A percentile compares a stretch with the other conserved stretches of the same genome.
These are phyloP conservation scores for Coranthus polyacanthus DNA, from an alignment of 2,797 vertebrate species.

Conservation along the genomic window DNA sequence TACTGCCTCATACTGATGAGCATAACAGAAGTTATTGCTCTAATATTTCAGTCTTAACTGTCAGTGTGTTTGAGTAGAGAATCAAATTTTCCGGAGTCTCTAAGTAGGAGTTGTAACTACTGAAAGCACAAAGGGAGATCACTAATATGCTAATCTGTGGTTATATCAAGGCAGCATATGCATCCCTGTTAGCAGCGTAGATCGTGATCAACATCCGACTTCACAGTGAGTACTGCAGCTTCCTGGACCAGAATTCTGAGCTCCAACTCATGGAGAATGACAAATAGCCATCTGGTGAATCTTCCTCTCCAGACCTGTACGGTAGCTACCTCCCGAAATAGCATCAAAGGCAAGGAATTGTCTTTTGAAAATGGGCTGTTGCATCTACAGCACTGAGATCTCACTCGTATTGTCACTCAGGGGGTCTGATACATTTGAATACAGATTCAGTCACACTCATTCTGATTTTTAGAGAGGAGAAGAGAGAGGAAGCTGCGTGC, in stretches of 20 bases:
- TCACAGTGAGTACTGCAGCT: slow-evolving; percentile 28
- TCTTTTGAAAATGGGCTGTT: slow-evolving; percentile 68
- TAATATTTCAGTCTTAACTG: neutral
- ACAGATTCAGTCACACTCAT: slow-evolving; percentile 34
- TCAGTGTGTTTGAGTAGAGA: neutral
- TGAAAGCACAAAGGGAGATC: slow-evolving; percentile 10
- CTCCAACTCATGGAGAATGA: slow-evolving; percentile 63
- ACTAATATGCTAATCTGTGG: slow-evolving; percentile 21
- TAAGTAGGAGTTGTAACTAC: slow-evolving; percentile 4
- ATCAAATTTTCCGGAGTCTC: neutral
- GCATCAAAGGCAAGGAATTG: slow-evolving; percentile 73
- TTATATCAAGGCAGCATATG: slow-evolving; percentile 27
- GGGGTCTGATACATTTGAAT: slow-evolving; percentile 68
- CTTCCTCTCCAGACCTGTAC: slow-evolving; percentile 64
- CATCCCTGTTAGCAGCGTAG: slow-evolving; percentile 13
- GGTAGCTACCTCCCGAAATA: slow-evolving; percentile 70
- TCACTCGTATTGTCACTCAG: slow-evolving; percentile 67
- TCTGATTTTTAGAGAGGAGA: slow-evolving; percentile 44
- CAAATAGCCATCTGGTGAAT: slow-evolving; percentile 77
- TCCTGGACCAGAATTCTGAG: slow-evolving; percentile 49
- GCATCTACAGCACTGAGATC: slow-evolving; percentile 55
- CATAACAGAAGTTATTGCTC: neutral
- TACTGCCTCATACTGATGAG: neutral
- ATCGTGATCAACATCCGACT: slow-evolving; percentile 55
- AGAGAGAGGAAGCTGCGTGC: slow-evolving; percentile 38